phyloP scores from a whole-genome alignment of 2,888 invertebrate genomes.

The Drosophila neoperkinsi region DNA sequence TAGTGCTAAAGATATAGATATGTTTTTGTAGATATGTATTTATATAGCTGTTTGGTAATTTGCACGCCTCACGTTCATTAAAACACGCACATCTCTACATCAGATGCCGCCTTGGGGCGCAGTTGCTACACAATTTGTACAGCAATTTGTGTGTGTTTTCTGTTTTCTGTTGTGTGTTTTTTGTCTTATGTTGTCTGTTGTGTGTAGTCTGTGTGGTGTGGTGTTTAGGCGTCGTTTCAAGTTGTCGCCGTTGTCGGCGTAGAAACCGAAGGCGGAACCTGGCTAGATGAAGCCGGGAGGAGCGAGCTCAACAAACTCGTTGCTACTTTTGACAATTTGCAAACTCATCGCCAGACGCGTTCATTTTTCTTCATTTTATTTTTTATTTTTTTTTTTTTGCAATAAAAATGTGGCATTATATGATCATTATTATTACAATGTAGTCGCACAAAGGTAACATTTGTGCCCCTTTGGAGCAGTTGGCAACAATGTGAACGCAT shows the following conservation, averaged over 20 bases:
- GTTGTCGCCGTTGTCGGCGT: conserved; percentile 51
- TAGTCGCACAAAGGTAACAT: conserved; percentile 21
- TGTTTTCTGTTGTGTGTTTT: neutral
- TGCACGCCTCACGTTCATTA: conserved; percentile 9
- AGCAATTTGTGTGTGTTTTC: conserved; percentile 62
- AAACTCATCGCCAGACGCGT: conserved; percentile 50
- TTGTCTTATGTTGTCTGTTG: conserved; percentile 3
- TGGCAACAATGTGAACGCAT: conserved; percentile 63
- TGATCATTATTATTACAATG: conserved; percentile 52
- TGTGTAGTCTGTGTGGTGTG: conserved; percentile 12
- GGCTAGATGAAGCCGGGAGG: conserved; percentile 15
- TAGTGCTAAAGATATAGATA: neutral
- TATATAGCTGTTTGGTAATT: conserved; percentile 7
- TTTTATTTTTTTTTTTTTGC: conserved; percentile 2
- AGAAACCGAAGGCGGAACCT: conserved; percentile 56
- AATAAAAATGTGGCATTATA: conserved; percentile 35
- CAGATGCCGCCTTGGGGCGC: conserved; percentile 49
- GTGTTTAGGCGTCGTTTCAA: conserved; percentile 59
- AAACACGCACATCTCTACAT: conserved; percentile 56
- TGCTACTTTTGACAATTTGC: conserved; percentile 55
- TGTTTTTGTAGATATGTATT: neutral
- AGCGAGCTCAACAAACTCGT: conserved; percentile 22
- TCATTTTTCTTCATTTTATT: conserved; percentile 2
- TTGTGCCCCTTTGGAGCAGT: conserved; percentile 28
- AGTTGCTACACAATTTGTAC: conserved; percentile 59